Evolutionary conservation across 2,797 vertebrate species (phyloP).

Genomic region (Emydoidea blandingii): DNA sequence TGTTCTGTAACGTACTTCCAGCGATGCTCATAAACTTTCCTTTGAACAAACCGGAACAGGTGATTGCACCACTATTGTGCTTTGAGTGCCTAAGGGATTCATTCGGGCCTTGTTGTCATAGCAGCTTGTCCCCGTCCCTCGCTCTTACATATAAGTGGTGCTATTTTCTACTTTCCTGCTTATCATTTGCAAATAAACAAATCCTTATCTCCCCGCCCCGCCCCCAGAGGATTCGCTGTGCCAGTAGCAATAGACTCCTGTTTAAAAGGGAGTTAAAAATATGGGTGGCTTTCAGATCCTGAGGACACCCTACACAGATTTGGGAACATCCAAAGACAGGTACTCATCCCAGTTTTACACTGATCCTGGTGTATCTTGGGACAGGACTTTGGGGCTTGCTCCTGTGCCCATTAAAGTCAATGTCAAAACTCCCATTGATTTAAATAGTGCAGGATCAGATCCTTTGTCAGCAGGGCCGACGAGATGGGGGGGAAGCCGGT

Average conservation of each 20-base stretch:
- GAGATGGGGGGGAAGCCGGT: too few relatives aligned
- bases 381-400: neutral
- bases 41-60: slow-evolving; percentile 61
- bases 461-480: neutral
- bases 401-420: neutral
- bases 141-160: neutral
- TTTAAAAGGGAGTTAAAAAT: neutral
- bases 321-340: neutral
- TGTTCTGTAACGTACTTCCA: slow-evolving; percentile 60
- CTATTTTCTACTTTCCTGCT: neutral
- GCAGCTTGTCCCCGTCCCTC: slow-evolving; percentile 20
- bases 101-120: slow-evolving; percentile 62
- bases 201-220: neutral
- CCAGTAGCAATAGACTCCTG: neutral
- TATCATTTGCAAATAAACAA: slow-evolving; percentile 45
- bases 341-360: neutral
- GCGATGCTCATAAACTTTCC: slow-evolving; percentile 63
- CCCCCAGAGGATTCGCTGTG: neutral
- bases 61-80: slow-evolving; percentile 63
- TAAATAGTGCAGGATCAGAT: neutral
- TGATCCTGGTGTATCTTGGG: neutral
- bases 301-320: neutral
- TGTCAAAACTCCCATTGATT: neutral
- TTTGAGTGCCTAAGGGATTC: slow-evolving; percentile 63
- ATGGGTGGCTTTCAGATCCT: neutral